These are phyloP conservation scores for Plusia festucae DNA, from an alignment of 2,888 invertebrate species.

Conservation along the genomic window DNA sequence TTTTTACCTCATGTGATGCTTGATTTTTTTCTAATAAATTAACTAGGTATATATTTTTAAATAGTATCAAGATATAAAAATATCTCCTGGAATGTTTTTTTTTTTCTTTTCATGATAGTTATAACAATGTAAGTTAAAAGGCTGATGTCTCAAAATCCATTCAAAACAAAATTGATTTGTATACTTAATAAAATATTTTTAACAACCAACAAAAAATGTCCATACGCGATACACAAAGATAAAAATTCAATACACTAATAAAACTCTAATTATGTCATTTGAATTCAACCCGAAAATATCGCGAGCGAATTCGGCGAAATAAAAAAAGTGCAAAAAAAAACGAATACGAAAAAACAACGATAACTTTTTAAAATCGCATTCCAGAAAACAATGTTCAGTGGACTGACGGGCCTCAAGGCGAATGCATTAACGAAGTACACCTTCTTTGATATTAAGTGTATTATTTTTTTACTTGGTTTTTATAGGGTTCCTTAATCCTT, in stretches of 20 bases:
- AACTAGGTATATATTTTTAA: no score
- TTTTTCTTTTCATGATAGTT: no score
- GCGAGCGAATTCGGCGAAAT: conserved; percentile 72
- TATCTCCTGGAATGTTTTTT: no score
- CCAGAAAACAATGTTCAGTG: conserved; percentile 87
- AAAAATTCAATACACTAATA: conserved; percentile 45
- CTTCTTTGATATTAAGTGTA: conserved; percentile 88
- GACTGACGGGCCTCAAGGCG: conserved; percentile 85
- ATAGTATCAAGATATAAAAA: no score
- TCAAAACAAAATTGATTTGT: no score
- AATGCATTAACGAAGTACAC: conserved; percentile 88
- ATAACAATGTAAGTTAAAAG: no score
- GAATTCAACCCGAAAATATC: conserved; percentile 67
- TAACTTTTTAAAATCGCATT: conserved; percentile 82
- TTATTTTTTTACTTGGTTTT: conserved; percentile 80
- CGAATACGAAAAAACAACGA: conserved; percentile 70
- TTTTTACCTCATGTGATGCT: no score
- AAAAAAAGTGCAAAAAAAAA: conserved; percentile 60
- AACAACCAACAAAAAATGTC: conserved; percentile 2
- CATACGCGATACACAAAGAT: conserved; percentile 13
- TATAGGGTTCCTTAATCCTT: conserved; percentile 55
- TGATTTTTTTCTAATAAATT: no score
- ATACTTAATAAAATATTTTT: not conserved
- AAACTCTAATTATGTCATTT: conserved; percentile 71
- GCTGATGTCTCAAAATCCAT: no score